Evolutionary conservation across 2,113 vertebrate species (phyloP).

Genomic region (Petrocephalus zakoni): DNA sequence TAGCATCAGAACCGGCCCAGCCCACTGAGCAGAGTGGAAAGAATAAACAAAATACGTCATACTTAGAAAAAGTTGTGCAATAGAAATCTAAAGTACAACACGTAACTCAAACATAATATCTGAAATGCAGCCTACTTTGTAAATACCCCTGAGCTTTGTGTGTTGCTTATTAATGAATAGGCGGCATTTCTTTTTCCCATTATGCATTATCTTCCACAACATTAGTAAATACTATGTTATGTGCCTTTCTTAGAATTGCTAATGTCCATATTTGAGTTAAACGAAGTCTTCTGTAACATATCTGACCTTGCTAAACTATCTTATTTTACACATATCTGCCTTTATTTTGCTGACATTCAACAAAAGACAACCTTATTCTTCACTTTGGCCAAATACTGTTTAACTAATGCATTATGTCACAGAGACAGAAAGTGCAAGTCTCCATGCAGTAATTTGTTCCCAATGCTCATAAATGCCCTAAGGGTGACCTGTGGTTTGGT

Average conservation of each 20-base stretch:
- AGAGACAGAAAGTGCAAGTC: not conserved
- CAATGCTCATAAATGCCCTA: not conserved
- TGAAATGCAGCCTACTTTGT: not conserved
- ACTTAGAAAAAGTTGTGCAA: not conserved
- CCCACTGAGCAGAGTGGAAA: not conserved
- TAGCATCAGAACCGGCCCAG: constrained; percentile 28
- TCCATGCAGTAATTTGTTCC: not conserved
- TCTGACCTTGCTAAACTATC: not conserved
- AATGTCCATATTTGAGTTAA: not conserved
- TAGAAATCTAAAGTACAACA: not conserved
- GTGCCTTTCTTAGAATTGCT: not conserved
- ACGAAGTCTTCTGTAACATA: not conserved
- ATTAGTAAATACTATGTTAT: not conserved
- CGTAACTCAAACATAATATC: not conserved
- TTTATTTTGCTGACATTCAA: not conserved
- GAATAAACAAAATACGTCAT: not conserved
- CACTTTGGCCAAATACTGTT: not conserved
- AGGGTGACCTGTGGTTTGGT: no score
- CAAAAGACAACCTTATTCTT: not conserved
- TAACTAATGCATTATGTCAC: not conserved
- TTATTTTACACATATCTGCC: not conserved
- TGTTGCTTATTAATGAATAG: not conserved
- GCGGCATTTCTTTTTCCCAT: not conserved
- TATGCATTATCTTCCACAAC: not conserved
- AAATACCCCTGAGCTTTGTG: not conserved